Base-by-base conservation (phyloP, 1,140 invertebrate genomes). In the Grapholita molesta region DNA sequence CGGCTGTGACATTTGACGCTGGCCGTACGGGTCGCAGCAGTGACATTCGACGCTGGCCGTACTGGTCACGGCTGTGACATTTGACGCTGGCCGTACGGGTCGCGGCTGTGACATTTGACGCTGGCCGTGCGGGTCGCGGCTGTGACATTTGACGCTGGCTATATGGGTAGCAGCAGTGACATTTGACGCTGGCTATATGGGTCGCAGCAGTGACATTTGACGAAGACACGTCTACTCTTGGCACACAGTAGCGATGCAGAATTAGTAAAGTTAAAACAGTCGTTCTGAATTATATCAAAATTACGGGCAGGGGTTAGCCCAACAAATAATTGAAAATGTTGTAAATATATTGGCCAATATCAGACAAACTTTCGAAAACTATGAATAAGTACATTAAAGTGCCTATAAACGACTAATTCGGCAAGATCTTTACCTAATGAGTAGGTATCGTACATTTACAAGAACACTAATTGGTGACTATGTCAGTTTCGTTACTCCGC, bases 321-420 rank as follows among this genome's bases (percentile, higher is more conserved):
- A 75, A 61, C 25, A 71, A 77, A 75, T 42, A 74, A 66, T 73
- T 68, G 66, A 76, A 77, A 76, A 71, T 67, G 70, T 75, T 73
- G 71, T 76, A 76, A 76, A 77, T 72, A 77, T 73, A 79, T 38
- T 75, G 74, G 74, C 71, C 69, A 71, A 73, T 73, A 71, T 75
- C 57, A 73, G 75, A 78, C 78, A 83, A 84, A 69, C 74, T 72
- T 42, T 82, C 75, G 74, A 82, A 82, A 84, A 84, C 79, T 80
- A 78, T 79, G 70, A 69, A 74, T 76, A 65, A 38, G 33, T 53
- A 77, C 69, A 70, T 76, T 73, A 75, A 79, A 77, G 75, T 79
- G 77, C 78, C 85, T 88, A 87, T 84, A 83, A 85, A 84, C 83
- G 82, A 87, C 83, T 89, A 90, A 89, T 90, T 88, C 86, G 86